phyloP scores from a whole-genome alignment of 2,888 invertebrate genomes.

The Nemapogon koenigi region DNA sequence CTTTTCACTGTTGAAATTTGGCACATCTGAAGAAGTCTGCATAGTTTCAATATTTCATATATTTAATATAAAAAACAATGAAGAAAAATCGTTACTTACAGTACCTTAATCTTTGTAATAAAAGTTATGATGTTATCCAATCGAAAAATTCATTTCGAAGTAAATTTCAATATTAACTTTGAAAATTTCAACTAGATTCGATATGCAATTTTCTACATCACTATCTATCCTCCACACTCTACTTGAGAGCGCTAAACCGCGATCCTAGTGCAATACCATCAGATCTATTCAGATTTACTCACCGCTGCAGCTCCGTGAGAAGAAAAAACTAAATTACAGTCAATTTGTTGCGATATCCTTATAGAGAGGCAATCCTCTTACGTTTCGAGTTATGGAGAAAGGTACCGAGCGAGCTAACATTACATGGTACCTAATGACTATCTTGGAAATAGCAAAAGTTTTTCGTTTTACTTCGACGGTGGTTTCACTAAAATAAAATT shows the following conservation, averaged over 20 bases:
- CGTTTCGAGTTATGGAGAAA: conserved; percentile 29
- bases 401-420: conserved; percentile 17
- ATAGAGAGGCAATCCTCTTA: conserved; percentile 49
- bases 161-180: no score
- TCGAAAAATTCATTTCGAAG: no score
- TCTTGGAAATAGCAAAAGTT: conserved; percentile 43
- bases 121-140: no score
- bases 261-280: conserved; percentile 26
- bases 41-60: no score
- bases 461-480: conserved; percentile 30
- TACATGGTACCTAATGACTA: conserved; percentile 34
- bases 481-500: conserved; percentile 43
- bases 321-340: conserved; percentile 56
- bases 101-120: no score
- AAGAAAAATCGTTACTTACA: no score
- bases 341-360: conserved; percentile 58
- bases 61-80: no score
- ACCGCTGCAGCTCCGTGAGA: conserved; percentile 33
- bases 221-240: conserved; percentile 24
- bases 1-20: no score
- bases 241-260: conserved; percentile 42
- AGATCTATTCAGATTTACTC: conserved; percentile 21
- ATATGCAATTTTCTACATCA: conserved; percentile 44
- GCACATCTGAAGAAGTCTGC: no score
- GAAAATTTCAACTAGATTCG: no score